Evolutionary conservation across 2,113 vertebrate species (phyloP), one percentile per base, ranked within the genome.

Genomic region (Hypocryptadius cinnamomeus): DNA sequence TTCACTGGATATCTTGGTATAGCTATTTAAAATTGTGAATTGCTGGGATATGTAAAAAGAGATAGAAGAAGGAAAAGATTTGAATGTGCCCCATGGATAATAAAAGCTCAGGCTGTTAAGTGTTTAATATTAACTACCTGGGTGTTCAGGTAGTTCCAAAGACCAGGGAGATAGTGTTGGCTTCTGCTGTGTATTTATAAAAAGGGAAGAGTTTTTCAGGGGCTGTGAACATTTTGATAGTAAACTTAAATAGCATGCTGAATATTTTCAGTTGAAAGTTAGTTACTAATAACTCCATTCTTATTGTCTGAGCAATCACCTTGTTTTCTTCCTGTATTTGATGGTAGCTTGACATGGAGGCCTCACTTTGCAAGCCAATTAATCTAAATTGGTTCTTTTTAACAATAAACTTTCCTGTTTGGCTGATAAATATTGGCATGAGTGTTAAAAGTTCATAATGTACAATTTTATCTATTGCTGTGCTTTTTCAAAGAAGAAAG

Each of bases 351-450:
- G 91, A 95, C 61, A 83, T 42, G 37, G 68, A 91, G 68, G 71
- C 51, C 28, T 85, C 72, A 53, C 25, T 89, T 83, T 60, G 25
- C 13, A 60, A 72, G 56, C 73, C 48, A 81, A 8, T 90, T 92
- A 80, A 86, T 94, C 88, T 96, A 92, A 96, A 94, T 91, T 92
- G 77, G 54, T 85, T 95, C 63, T 94, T 91, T 84, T 87, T 84
- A 94, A 93, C 89, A 93, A 92, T 89, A 88, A 92, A 92, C 42
- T 91, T 96, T 95, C 94, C 93, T 89, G 85, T 95, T 95, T 90
- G 84, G 39, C 89, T 1, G 61, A 81, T 91, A 91, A 96, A 79
- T 35, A 10, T 77, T 80, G 73, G 57, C 51, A 9, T 83, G 64
- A 2, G 9, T 90, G 90, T 91, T 85, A 87, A 20, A 84, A 94